Evolutionary conservation across 2,888 invertebrate genomes (phyloP).

Genomic region (Lumbricus terrestris): DNA sequence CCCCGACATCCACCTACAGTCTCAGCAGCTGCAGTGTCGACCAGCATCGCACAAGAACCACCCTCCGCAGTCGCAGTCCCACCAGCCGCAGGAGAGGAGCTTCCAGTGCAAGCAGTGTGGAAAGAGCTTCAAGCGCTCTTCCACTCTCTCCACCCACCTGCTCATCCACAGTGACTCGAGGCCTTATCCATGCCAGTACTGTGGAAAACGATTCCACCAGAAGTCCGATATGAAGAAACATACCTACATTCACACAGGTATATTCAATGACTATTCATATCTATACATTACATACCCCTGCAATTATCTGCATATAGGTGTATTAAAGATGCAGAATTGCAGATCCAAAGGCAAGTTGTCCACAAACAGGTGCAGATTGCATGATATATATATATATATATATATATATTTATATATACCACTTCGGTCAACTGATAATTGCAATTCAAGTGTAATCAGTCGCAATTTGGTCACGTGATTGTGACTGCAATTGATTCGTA

Average conservation of each 20-base stretch:
- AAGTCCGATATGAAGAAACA: slow-evolving; percentile 99
- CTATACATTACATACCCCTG: no score
- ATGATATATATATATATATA: no score
- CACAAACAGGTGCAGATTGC: no score
- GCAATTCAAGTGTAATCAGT: no score
- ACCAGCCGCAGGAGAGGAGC: not conserved
- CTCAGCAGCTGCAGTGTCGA: not conserved
- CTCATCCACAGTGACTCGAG: slow-evolving; percentile 95
- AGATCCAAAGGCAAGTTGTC: no score
- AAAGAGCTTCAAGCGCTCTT: slow-evolving; percentile 91
- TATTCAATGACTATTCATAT: not conserved
- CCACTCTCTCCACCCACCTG: slow-evolving; percentile 93
- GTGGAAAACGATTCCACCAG: slow-evolving; percentile 97
- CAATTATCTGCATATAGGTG: no score
- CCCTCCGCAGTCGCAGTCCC: not conserved
- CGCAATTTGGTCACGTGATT: no score
- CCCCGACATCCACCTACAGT: not conserved
- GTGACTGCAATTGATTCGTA: no score
- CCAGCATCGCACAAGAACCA: not conserved
- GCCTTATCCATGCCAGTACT: slow-evolving; percentile 96
- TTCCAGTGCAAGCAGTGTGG: slow-evolving; percentile 92
- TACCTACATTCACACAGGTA: slow-evolving; percentile 91
- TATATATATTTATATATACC: no score
- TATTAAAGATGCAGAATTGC: no score
- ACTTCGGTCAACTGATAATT: no score